Percentiles rank a stretch among this genome's conserved stretches.
These are phyloP conservation scores for Melanargia galathea DNA, from an alignment of 2,888 invertebrate genomes.

Conservation along the genomic window DNA sequence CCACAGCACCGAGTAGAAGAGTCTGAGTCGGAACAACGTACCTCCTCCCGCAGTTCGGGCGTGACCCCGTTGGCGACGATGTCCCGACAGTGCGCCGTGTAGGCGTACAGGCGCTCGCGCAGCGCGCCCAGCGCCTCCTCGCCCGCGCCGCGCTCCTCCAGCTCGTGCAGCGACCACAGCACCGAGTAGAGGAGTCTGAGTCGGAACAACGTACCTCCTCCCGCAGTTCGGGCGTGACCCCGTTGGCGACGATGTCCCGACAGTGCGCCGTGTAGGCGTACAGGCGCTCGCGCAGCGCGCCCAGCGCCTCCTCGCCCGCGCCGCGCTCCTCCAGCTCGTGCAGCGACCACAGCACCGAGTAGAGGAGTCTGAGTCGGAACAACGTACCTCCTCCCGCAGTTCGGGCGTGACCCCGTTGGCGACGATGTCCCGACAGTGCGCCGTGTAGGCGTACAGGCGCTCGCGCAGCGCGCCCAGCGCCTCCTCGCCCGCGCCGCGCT, in stretches of 20 bases:
- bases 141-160: constrained; percentile 54
- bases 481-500: constrained; percentile 64
- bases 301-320: constrained; percentile 75
- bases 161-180: constrained; percentile 93
- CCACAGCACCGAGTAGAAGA: constrained; percentile 84
- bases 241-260: constrained; percentile 58
- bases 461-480: constrained; percentile 82
- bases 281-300: constrained; percentile 84
- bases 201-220: constrained; percentile 84
- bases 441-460: constrained; percentile 88
- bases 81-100: constrained; percentile 85
- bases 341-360: constrained; percentile 89
- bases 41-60: constrained; percentile 88
- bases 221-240: constrained; percentile 79
- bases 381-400: constrained; percentile 87
- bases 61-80: constrained; percentile 42
- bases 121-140: constrained; percentile 82
- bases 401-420: constrained; percentile 59
- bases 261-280: constrained; percentile 88
- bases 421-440: constrained; percentile 80
- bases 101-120: constrained; percentile 86
- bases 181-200: neutral
- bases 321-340: constrained; percentile 77
- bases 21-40: constrained; percentile 56
- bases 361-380: too few species aligned